These are phyloP conservation scores for Andricus grossulariae DNA, from an alignment of 1,140 invertebrate genomes.

Conservation along the genomic window DNA sequence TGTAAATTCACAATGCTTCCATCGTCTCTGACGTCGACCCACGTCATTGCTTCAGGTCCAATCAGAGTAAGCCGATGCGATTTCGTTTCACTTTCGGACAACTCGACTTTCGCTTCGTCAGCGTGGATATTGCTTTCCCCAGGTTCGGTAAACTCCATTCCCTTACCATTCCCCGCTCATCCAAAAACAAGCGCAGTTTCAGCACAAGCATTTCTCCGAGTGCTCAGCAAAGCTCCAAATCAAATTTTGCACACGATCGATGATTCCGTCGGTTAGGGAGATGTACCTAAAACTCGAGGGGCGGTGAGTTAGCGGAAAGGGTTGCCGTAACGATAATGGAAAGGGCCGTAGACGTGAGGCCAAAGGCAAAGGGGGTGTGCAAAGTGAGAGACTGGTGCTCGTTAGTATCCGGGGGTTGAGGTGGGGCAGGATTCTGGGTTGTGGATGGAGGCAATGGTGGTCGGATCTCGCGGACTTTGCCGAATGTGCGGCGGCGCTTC, in stretches of 20 bases:
- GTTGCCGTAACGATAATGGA: slow-evolving; percentile 56
- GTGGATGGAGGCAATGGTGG: slow-evolving; percentile 44
- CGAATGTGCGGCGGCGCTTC: slow-evolving; percentile 67
- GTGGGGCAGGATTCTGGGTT: background rate
- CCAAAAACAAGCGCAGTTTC: slow-evolving; percentile 5
- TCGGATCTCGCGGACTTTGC: slow-evolving; percentile 61
- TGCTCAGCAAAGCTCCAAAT: slow-evolving; percentile 12
- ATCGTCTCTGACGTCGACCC: background rate
- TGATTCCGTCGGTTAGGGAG: background rate
- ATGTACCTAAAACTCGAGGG: slow-evolving; percentile 29
- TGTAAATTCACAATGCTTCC: background rate
- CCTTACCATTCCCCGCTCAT: background rate
- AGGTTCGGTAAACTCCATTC: slow-evolving; percentile 7
- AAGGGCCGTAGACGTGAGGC: slow-evolving; percentile 47
- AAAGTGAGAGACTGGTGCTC: slow-evolving; percentile 56
- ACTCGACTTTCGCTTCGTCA: slow-evolving; percentile 20
- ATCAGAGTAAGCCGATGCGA: slow-evolving; percentile 12
- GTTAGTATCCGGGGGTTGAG: slow-evolving; percentile 48
- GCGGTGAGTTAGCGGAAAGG: slow-evolving; percentile 36
- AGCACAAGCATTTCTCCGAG: slow-evolving; percentile 1
- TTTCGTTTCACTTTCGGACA: slow-evolving; percentile 26
- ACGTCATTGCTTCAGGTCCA: slow-evolving; percentile 4
- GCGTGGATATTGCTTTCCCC: slow-evolving; percentile 10
- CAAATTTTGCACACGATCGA: slow-evolving; percentile 29
- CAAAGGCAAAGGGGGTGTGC: slow-evolving; percentile 38